phyloP scores from a whole-genome alignment of 2,113 vertebrate genomes.

The Xenopus tropicalis region DNA sequence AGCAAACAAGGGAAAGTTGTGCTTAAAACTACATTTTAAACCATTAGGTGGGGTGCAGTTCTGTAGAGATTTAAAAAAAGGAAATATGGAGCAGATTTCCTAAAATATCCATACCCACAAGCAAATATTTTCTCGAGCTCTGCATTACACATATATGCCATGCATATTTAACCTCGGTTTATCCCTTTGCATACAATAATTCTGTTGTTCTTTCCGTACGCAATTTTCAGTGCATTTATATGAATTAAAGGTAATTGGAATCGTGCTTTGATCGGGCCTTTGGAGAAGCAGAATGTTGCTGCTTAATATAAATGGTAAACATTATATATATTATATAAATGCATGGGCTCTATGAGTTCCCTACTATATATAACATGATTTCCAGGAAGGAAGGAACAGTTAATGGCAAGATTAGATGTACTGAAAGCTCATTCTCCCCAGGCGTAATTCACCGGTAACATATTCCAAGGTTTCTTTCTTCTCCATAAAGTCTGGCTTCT shows the following conservation, averaged over 20 bases:
- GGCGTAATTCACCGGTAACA: slow-evolving; percentile 9
- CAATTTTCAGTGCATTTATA: slow-evolving; percentile 23
- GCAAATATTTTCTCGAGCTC: not conserved
- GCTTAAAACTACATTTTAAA: no score
- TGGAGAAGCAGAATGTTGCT: slow-evolving; percentile 15
- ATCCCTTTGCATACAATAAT: not conserved
- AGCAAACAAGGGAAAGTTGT: no score
- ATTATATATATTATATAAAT: slow-evolving; percentile 36
- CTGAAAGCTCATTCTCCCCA: slow-evolving; percentile 33
- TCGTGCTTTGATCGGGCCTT: slow-evolving; percentile 1
- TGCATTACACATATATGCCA: not conserved
- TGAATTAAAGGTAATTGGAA: slow-evolving; percentile 36
- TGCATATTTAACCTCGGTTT: not conserved
- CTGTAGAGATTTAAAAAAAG: no score
- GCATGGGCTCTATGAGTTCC: not conserved
- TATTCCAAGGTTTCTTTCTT: slow-evolving; percentile 12
- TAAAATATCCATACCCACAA: not conserved
- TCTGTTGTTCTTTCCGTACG: not conserved
- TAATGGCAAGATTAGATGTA: slow-evolving; percentile 39
- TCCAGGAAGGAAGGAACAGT: slow-evolving; percentile 42
- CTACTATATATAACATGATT: slow-evolving; percentile 29
- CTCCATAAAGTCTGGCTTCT: not conserved
- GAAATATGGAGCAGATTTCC: no score
- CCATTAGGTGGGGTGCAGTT: no score
- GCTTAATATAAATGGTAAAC: slow-evolving; percentile 38